Evolutionary conservation across 2,888 invertebrate genomes (phyloP).

Genomic region (Drosophila recens): DNA sequence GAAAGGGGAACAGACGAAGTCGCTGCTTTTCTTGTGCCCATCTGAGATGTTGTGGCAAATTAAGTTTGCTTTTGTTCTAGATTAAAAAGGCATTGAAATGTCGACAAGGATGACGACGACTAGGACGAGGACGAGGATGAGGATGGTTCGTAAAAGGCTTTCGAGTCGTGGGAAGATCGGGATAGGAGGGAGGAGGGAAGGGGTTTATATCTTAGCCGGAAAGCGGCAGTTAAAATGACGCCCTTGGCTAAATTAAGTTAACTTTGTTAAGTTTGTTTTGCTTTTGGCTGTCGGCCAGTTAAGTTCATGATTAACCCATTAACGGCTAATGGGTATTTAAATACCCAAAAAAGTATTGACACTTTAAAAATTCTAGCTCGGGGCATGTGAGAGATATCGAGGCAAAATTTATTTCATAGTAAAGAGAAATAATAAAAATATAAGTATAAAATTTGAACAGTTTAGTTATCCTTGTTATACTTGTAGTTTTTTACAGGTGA

Average conservation of each 20-base stretch:
- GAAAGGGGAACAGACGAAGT: constrained; percentile 12
- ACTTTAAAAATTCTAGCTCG: too few relatives aligned
- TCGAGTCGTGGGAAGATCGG: not conserved
- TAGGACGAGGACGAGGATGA: not conserved
- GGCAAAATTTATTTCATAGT: too few relatives aligned
- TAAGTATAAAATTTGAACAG: too few relatives aligned
- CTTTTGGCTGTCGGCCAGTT: constrained; percentile 41
- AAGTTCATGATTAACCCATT: constrained; percentile 55
- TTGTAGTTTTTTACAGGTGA: too few relatives aligned
- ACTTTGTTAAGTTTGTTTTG: constrained; percentile 74
- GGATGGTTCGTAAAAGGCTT: constrained; percentile 1
- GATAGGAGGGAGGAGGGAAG: not conserved
- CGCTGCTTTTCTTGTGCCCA: constrained; percentile 52
- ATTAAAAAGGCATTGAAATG: constrained; percentile 82
- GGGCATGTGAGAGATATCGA: too few relatives aligned
- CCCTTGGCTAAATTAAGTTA: constrained; percentile 74
- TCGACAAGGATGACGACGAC: constrained; percentile 36
- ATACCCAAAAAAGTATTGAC: too few relatives aligned
- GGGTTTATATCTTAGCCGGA: constrained; percentile 7
- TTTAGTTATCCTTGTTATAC: too few relatives aligned
- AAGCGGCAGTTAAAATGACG: constrained; percentile 70
- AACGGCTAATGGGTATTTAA: too few relatives aligned
- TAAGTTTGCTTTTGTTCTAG: constrained; percentile 82
- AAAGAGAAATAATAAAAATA: too few relatives aligned
- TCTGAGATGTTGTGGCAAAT: constrained; percentile 80